A percentile compares a stretch with the other conserved stretches of the same genome.
These are phyloP conservation scores for Dendronephthya gigantea DNA, from an alignment of 64 coral and sea anemone genomes.

Conservation along the genomic window DNA sequence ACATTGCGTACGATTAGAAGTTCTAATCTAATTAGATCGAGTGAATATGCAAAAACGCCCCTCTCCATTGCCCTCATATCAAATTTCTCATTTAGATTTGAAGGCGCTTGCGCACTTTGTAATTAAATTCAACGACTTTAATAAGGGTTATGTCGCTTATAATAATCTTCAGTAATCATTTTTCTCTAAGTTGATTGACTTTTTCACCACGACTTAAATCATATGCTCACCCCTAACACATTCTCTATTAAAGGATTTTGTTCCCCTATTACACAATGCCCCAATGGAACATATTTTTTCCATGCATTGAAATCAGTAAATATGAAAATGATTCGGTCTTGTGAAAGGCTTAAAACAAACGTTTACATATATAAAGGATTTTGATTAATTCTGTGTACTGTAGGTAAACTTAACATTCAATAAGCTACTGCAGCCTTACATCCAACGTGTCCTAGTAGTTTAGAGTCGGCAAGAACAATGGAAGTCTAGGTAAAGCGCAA, in stretches of 20 bases:
- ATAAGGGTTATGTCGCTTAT: conserved; percentile 16
- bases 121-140: conserved; percentile 17
- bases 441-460: not conserved
- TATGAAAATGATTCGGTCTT: not conserved
- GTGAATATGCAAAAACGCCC: conserved; percentile 26
- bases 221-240: not conserved
- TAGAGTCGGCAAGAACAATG: conserved; percentile 15
- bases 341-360: not conserved
- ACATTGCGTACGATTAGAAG: conserved; percentile 26
- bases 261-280: not conserved
- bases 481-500: not conserved
- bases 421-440: not conserved
- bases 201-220: not conserved
- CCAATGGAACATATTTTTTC: not conserved
- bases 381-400: conserved; percentile 16
- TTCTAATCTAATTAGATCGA: conserved; percentile 24
- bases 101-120: not conserved
- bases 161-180: conserved; percentile 9
- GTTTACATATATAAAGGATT: not conserved
- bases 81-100: conserved; percentile 21
- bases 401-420: conserved; percentile 6
- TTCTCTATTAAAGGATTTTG: not conserved
- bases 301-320: not conserved
- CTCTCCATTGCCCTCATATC: conserved; percentile 14
- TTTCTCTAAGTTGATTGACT: conserved; percentile 20